phyloP scores from a whole-genome alignment of 2,888 invertebrate species.

The Caenorhabditis panamensis region DNA sequence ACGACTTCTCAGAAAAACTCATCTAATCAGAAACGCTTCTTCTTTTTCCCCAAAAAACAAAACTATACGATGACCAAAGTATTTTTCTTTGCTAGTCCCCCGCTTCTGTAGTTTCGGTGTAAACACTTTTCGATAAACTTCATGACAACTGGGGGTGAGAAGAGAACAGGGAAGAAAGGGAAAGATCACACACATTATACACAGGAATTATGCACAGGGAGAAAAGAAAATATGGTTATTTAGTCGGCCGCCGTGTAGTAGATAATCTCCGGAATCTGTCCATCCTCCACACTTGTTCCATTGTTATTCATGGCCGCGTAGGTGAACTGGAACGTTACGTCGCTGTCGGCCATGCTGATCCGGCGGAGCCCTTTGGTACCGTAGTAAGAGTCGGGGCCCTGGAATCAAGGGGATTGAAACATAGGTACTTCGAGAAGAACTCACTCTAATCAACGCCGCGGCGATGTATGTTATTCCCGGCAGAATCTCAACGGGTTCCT shows the following conservation, averaged over 20 bases:
- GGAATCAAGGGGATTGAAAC: slow-evolving; percentile 60
- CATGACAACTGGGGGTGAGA: slow-evolving; percentile 12
- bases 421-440: no score
- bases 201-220: slow-evolving; percentile 12
- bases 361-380: slow-evolving; percentile 89
- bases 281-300: slow-evolving; percentile 89
- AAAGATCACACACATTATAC: background rate
- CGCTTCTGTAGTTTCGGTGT: slow-evolving; percentile 14
- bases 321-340: slow-evolving; percentile 86
- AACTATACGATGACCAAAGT: slow-evolving; percentile 32
- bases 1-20: slow-evolving; percentile 62
- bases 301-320: slow-evolving; percentile 90
- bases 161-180: background rate
- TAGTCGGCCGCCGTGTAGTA: slow-evolving; percentile 84
- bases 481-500: slow-evolving; percentile 87
- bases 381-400: slow-evolving; percentile 92
- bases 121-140: slow-evolving; percentile 1
- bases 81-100: slow-evolving; percentile 19
- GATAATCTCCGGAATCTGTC: slow-evolving; percentile 91
- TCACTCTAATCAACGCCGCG: slow-evolving; percentile 88
- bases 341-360: slow-evolving; percentile 85
- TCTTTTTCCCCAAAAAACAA: background rate
- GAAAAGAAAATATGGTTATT: no score
- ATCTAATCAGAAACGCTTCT: slow-evolving; percentile 28
- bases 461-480: slow-evolving; percentile 89